A percentile compares a stretch with the other conserved stretches of the same genome.
Evolutionary conservation across 2,113 vertebrate species (phyloP).

Genomic region (Caranx melampygus): DNA sequence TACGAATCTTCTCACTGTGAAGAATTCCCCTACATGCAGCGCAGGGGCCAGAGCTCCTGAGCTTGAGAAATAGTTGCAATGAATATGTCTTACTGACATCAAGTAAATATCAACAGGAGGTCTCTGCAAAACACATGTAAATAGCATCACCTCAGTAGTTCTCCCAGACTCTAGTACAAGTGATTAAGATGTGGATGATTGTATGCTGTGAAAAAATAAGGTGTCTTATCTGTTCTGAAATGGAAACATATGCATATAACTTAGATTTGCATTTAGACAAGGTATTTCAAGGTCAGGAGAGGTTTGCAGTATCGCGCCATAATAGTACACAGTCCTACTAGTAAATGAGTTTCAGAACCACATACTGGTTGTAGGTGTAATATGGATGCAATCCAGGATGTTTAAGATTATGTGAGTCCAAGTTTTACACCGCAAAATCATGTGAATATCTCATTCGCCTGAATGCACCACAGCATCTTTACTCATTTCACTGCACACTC

Average conservation of each 20-base stretch:
- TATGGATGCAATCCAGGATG: conserved; percentile 33
- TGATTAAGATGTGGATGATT: conserved; percentile 53
- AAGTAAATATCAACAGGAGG: conserved; percentile 65
- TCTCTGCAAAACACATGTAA: conserved; percentile 58
- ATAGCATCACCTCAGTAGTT: conserved; percentile 51
- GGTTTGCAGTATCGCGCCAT: conserved; percentile 11
- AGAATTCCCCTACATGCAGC: conserved; percentile 50
- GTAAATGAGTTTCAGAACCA: conserved; percentile 30
- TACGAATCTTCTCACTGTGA: conserved; percentile 71
- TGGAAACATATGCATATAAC: conserved; percentile 56
- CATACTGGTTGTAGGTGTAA: conserved; percentile 24
- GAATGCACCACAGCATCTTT: conserved; percentile 30
- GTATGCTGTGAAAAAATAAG: conserved; percentile 27
- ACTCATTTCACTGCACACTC: conserved; percentile 32
- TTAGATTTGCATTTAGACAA: conserved; percentile 69
- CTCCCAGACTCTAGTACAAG: conserved; percentile 32
- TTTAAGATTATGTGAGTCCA: conserved; percentile 39
- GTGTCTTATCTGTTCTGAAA: conserved; percentile 47
- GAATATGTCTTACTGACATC: conserved; percentile 56
- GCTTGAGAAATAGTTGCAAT: conserved; percentile 64
- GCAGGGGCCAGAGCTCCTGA: conserved; percentile 38
- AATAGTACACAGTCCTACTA: conserved; percentile 9
- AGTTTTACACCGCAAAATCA: conserved; percentile 39
- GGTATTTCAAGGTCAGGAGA: conserved; percentile 61
- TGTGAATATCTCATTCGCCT: conserved; percentile 3